Evolutionary conservation across 2,797 vertebrate genomes (phyloP).

Genomic region (Antennarius maculatus): DNA sequence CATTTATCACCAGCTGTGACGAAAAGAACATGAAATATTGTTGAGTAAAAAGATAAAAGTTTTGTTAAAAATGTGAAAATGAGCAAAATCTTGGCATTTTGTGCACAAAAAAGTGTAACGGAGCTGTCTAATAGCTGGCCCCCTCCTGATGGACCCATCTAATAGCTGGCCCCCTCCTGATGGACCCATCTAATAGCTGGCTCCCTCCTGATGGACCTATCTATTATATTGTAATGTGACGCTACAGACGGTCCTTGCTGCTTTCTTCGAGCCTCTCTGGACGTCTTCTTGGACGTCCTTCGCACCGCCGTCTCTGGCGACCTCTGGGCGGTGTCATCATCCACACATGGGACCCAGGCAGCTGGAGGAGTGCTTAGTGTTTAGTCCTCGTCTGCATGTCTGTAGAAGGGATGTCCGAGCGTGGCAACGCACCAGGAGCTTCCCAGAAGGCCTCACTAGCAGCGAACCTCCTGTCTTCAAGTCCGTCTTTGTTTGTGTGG

Average conservation of each 20-base stretch:
- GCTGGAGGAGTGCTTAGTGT: slow-evolving; percentile 67
- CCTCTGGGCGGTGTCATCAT: slow-evolving; percentile 51
- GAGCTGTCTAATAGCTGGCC: no score
- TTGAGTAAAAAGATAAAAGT: no score
- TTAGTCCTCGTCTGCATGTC: slow-evolving; percentile 58
- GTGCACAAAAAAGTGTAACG: no score
- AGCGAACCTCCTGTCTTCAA: slow-evolving; percentile 17
- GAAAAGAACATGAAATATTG: no score
- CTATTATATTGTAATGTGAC: slow-evolving; percentile 1
- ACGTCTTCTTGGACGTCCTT: slow-evolving; percentile 52
- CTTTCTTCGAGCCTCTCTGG: slow-evolving; percentile 32
- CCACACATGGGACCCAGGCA: slow-evolving; percentile 57
- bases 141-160: no score
- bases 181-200: no score
- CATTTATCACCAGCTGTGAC: no score
- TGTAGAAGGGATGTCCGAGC: slow-evolving; percentile 45
- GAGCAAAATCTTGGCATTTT: no score
- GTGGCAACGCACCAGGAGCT: slow-evolving; percentile 39
- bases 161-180: no score
- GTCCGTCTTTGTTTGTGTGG: slow-evolving; percentile 6
- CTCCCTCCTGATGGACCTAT: no score
- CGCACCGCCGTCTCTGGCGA: slow-evolving; percentile 37
- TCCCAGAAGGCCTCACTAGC: slow-evolving; percentile 16
- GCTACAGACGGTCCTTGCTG: slow-evolving; percentile 13
- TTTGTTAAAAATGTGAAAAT: no score